Percentiles rank a stretch among this genome's conserved stretches.
Evolutionary conservation across 2,888 invertebrate genomes (phyloP).

Genomic region (Dascillus cervinus): DNA sequence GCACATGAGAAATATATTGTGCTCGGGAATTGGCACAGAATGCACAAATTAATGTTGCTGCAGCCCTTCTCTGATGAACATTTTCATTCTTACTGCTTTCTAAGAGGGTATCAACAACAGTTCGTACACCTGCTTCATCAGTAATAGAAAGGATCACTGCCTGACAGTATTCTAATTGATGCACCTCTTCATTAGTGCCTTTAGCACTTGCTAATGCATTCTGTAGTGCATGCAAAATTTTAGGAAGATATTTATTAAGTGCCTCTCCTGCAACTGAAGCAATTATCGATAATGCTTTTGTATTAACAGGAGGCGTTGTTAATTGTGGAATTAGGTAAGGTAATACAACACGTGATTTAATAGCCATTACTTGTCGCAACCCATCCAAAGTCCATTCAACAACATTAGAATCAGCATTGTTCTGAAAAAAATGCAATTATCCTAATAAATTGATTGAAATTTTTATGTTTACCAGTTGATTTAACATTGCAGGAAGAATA

Average conservation of each 20-base stretch:
- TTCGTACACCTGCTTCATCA: constrained; percentile 80
- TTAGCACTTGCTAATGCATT: constrained; percentile 64
- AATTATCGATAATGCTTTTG: constrained; percentile 87
- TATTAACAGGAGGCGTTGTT: constrained; percentile 82
- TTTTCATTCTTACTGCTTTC: constrained; percentile 62
- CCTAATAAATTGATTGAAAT: constrained; percentile 1
- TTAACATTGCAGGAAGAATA: constrained; percentile 87
- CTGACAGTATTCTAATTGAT: constrained; percentile 87
- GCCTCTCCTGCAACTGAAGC: constrained; percentile 94
- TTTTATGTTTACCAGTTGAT: constrained; percentile 50
- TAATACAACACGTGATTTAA: constrained; percentile 90
- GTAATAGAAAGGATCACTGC: constrained; percentile 85
- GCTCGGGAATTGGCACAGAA: constrained; percentile 87
- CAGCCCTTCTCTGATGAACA: constrained; percentile 64
- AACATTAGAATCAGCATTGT: constrained; percentile 67
- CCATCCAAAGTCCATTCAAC: constrained; percentile 94
- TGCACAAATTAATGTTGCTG: constrained; percentile 78
- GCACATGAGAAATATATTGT: constrained; percentile 80
- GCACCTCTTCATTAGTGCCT: constrained; percentile 54
- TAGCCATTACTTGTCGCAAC: constrained; percentile 92
- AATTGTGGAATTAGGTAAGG: constrained; percentile 95
- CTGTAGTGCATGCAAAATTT: constrained; percentile 87
- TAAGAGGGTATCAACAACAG: constrained; percentile 80
- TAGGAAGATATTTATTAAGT: constrained; percentile 79
- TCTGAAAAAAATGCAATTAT: constrained; percentile 40